Evolutionary conservation across 2,888 invertebrate species (phyloP), one percentile per base, ranked within the genome.

Genomic region (Alloscopus bannaensis): DNA sequence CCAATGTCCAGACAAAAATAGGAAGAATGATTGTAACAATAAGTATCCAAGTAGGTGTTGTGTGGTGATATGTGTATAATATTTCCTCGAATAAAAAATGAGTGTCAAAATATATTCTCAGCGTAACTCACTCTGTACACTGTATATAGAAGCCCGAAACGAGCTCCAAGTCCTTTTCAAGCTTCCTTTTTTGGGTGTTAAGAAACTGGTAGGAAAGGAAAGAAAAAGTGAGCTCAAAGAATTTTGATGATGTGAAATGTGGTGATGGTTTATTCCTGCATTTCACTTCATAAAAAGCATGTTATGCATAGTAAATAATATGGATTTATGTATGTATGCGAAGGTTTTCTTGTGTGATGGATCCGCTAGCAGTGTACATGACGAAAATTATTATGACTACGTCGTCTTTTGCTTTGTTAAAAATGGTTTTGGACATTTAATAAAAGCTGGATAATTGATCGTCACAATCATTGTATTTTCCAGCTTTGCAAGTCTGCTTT

Each of bases 121-220:
- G 13, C 36, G 6, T 13, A 36, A 13, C 36, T 36, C 36, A 36
- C 36, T 36, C 13, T 36, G 36, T 8, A 36, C 36, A 13, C 13
- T 36, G 36, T 36, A 13, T 36, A 36, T 36, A 18, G 47, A 47
- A 20, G 29, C 47, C 45, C 36, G 29, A 29, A 65, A 65, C 47
- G 45, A 47, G 18, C 47, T 29, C 29, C 26, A 47, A 55, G 36
- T 59, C 70, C 13, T 52, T 40, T 24, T 24, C 69, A 45, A 60
- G 59, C 70, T 70, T 70, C 70, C 70, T 59, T 70, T 70, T 70
- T 70, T 70, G 70, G 70, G 60, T 31, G 70, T 70, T 28, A 31
- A 31, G 40, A 26, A 22, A 42, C 55, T 18, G n/a, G 42, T 55
- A 28, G 40, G 42, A 29, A 55, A 57, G n/a, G 42, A 40, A 28